Conservation (phyloP, 2,888 invertebrate species). For the Macrosiphum euphorbiae region DNA sequence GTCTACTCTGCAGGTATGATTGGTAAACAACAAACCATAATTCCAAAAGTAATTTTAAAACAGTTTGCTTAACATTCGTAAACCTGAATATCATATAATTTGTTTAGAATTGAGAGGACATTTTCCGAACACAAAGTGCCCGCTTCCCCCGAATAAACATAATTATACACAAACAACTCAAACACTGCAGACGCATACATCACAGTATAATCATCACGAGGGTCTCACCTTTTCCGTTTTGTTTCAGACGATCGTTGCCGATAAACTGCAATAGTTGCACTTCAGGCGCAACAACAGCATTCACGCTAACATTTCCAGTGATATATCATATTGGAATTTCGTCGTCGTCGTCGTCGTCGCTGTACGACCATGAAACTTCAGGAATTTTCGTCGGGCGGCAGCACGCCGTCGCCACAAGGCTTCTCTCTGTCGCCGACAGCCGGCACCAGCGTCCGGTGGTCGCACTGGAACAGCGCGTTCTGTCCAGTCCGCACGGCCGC, state of each 20-base stretch:
- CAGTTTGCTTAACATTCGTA: too few relatives aligned
- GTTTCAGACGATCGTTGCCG: slow-evolving; percentile 4
- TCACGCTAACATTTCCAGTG: not conserved
- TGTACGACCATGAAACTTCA: slow-evolving; percentile 5
- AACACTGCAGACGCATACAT: not conserved
- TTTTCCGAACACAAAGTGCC: not conserved
- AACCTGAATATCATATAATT: too few relatives aligned
- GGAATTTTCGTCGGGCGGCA: slow-evolving; percentile 39
- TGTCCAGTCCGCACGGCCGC: not conserved
- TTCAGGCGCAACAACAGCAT: not conserved
- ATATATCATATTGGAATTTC: not conserved
- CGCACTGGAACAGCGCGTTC: slow-evolving; percentile 59
- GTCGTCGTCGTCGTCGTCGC: not conserved
- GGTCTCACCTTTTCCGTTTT: not conserved
- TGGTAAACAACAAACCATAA: not conserved
- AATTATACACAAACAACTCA: too few relatives aligned
- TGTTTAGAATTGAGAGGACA: not conserved
- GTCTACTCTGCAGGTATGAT: not conserved
- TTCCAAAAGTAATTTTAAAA: not conserved
- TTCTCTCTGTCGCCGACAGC: slow-evolving; percentile 45
- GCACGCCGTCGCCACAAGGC: slow-evolving; percentile 32
- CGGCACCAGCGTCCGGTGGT: slow-evolving; percentile 57
- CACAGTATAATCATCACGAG: not conserved
- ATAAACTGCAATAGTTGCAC: not conserved
- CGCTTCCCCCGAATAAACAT: too few relatives aligned